phyloP scores from a whole-genome alignment of 1,140 invertebrate species.

The Marisa cornuarietis region DNA sequence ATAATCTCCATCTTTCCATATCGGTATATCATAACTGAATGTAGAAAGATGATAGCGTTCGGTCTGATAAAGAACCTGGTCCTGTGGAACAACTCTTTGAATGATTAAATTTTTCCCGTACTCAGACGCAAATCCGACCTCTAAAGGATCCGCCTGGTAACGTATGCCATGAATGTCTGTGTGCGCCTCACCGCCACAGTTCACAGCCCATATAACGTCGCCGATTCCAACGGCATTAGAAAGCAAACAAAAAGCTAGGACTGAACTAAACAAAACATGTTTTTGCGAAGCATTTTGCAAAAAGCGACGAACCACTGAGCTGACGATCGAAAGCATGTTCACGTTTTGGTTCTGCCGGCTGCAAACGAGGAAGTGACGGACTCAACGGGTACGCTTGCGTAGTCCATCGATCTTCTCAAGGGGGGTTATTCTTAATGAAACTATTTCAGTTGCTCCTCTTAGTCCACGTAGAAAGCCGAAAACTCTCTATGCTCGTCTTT shows the following conservation, averaged over 20 bases:
- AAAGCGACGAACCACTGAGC: conserved; percentile 18
- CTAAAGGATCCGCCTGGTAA: conserved; percentile 58
- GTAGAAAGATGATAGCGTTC: conserved; percentile 64
- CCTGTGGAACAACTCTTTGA: conserved; percentile 60
- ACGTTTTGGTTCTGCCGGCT: conserved; percentile 20
- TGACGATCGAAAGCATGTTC: conserved; percentile 24
- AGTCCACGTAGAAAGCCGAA: too few species aligned
- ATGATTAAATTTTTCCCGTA: conserved; percentile 65
- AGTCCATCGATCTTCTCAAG: neutral
- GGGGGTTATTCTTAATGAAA: too few species aligned
- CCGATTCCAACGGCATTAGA: conserved; percentile 30
- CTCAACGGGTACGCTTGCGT: neutral
- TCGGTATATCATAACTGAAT: conserved; percentile 65
- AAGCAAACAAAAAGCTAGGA: conserved; percentile 22
- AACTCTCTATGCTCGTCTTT: too few species aligned
- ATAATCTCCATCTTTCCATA: conserved; percentile 64
- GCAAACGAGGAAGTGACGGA: conserved; percentile 25
- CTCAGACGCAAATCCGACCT: conserved; percentile 60
- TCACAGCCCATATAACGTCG: conserved; percentile 64
- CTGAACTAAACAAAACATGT: conserved; percentile 22
- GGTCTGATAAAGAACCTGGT: conserved; percentile 66
- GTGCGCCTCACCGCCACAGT: conserved; percentile 63
- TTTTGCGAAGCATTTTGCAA: conserved; percentile 11
- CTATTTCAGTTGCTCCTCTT: too few species aligned
- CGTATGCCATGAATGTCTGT: conserved; percentile 63